phyloP scores from a whole-genome alignment of 2,888 invertebrate species.

The Scaptomyza parva region DNA sequence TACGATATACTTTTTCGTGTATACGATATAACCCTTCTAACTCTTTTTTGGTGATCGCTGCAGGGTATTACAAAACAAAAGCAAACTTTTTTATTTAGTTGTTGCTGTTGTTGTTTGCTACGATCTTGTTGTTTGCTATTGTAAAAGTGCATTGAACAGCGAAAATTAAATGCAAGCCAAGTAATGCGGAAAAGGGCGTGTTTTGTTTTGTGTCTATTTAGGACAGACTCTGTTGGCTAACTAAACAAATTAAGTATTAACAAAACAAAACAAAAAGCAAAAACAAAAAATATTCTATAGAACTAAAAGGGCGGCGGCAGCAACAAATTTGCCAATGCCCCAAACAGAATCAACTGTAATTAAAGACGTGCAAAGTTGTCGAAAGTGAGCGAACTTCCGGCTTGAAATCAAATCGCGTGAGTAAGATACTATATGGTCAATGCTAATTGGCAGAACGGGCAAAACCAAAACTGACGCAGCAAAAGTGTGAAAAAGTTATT shows the following conservation, averaged over 20 bases:
- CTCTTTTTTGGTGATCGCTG: background rate
- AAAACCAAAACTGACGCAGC: slow-evolving; percentile 14
- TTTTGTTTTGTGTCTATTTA: slow-evolving; percentile 42
- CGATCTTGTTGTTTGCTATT: slow-evolving; percentile 51
- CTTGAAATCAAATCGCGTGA: slow-evolving; percentile 57
- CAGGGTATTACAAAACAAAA: slow-evolving; percentile 22
- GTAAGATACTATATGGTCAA: slow-evolving; percentile 43
- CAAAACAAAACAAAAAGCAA: slow-evolving; percentile 30
- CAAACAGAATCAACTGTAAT: slow-evolving; percentile 40
- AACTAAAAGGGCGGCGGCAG: slow-evolving; percentile 25
- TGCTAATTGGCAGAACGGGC: slow-evolving; percentile 73
- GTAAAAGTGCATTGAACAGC: slow-evolving; percentile 81
- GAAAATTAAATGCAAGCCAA: slow-evolving; percentile 72
- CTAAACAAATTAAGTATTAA: slow-evolving; percentile 21
- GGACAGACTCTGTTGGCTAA: slow-evolving; percentile 40
- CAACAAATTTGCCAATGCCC: slow-evolving; percentile 26
- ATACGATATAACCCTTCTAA: background rate
- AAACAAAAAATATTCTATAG: slow-evolving; percentile 45
- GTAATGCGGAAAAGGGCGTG: slow-evolving; percentile 79
- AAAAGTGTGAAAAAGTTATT: slow-evolving; percentile 46
- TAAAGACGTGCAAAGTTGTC: slow-evolving; percentile 67
- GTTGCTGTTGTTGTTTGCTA: slow-evolving; percentile 25
- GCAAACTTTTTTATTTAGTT: slow-evolving; percentile 51
- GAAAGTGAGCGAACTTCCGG: slow-evolving; percentile 69
- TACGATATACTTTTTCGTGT: background rate